These are phyloP conservation scores for Strix occidentalis DNA, from an alignment of 2,797 vertebrate genomes.

Conservation along the genomic window DNA sequence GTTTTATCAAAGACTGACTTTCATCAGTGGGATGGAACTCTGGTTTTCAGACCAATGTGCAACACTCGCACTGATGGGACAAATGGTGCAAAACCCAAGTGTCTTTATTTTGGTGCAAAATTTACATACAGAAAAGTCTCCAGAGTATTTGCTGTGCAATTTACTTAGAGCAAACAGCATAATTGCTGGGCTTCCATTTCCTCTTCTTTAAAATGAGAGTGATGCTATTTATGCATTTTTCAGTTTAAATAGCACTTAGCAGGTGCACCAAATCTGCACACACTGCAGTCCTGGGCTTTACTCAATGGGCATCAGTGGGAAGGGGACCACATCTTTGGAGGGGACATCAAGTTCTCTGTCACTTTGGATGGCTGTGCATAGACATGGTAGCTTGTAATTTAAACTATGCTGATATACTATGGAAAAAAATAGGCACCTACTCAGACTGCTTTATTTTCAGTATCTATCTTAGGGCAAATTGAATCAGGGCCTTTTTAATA, in stretches of 20 bases:
- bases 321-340: background rate
- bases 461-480: background rate
- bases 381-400: background rate
- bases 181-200: constrained; percentile 19
- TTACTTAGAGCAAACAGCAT: background rate
- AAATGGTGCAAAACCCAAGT: background rate
- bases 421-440: background rate
- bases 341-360: background rate
- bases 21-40: background rate
- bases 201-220: constrained; percentile 6
- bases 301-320: background rate
- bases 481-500: background rate
- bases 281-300: background rate
- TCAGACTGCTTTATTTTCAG: background rate
- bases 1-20: background rate
- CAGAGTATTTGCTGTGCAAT: background rate
- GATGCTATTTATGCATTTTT: constrained; percentile 39
- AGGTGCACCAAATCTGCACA: background rate
- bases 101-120: background rate
- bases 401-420: background rate
- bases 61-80: background rate
- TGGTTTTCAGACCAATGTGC: background rate
- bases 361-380: background rate
- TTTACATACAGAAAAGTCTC: constrained; percentile 22
- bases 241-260: background rate